phyloP scores from a whole-genome alignment of 2,888 invertebrate genomes.

The Acanthosepion pharaonis region DNA sequence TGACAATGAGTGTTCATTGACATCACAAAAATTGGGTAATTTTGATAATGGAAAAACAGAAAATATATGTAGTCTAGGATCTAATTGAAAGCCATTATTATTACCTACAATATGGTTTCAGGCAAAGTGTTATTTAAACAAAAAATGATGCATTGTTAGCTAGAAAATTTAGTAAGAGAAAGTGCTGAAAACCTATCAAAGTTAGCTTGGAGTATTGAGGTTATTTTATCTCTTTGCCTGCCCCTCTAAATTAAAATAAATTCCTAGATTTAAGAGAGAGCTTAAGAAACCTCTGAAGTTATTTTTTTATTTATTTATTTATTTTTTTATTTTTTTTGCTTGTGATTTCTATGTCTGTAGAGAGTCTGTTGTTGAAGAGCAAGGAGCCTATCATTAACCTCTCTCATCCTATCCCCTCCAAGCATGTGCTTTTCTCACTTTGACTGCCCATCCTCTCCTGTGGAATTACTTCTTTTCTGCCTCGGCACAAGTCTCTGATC shows the following conservation, averaged over 20 bases:
- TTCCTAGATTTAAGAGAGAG: background rate
- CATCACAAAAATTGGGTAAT: too few relatives aligned
- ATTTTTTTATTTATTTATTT: background rate
- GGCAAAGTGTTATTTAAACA: too few relatives aligned
- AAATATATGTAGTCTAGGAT: too few relatives aligned
- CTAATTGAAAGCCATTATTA: too few relatives aligned
- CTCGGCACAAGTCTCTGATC: background rate
- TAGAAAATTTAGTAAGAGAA: too few relatives aligned
- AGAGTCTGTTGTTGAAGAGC: background rate
- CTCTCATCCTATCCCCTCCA: fast-evolving
- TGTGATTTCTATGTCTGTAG: background rate
- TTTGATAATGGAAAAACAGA: too few relatives aligned
- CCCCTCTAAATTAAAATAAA: background rate
- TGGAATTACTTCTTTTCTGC: too few relatives aligned
- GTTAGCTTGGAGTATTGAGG: too few relatives aligned
- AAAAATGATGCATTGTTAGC: too few relatives aligned
- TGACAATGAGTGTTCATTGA: too few relatives aligned
- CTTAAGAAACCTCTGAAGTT: background rate
- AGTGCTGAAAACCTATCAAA: too few relatives aligned
- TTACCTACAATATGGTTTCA: too few relatives aligned
- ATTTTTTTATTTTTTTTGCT: background rate
- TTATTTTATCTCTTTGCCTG: background rate
- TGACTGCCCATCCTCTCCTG: background rate
- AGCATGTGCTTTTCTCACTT: background rate
- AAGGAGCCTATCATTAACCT: background rate